Percentiles rank a stretch among this genome's conserved stretches.
Evolutionary conservation across 2,113 vertebrate genomes (phyloP).

Genomic region (Eulemur rufifrons): DNA sequence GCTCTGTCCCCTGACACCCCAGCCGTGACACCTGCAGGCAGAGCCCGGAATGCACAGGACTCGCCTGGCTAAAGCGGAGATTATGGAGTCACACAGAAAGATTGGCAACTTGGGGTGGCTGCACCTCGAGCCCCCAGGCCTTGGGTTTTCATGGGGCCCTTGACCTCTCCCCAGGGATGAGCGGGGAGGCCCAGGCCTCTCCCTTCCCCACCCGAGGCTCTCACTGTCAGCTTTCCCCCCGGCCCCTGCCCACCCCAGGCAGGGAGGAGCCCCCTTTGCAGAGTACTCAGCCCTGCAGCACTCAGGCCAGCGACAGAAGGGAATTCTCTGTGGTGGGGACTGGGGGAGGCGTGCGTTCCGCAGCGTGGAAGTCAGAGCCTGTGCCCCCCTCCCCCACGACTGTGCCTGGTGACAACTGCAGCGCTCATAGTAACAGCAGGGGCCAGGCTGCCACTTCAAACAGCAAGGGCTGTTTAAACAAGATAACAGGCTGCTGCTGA

Average conservation of each 20-base stretch:
- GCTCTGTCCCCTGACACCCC: not conserved
- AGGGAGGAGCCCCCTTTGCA: not conserved
- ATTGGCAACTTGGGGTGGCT: not conserved
- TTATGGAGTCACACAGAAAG: not conserved
- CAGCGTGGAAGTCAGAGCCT: not conserved
- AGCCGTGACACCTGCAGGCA: not conserved
- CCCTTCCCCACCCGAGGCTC: too few relatives aligned
- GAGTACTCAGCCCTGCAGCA: not conserved
- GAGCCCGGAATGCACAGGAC: not conserved
- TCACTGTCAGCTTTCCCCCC: not conserved
- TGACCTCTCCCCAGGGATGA: not conserved
- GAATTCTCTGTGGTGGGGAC: not conserved
- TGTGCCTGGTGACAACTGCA: conserved; percentile 16
- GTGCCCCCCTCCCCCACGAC: too few relatives aligned
- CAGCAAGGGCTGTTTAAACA: conserved; percentile 69
- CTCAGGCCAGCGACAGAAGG: not conserved
- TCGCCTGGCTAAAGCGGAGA: not conserved
- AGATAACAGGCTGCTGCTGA: conserved; percentile 61
- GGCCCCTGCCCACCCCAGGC: too few relatives aligned
- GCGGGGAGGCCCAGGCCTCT: not conserved
- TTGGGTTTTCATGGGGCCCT: not conserved
- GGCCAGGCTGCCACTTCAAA: conserved; percentile 46
- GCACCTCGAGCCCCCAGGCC: not conserved
- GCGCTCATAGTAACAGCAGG: conserved; percentile 31
- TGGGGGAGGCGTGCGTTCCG: not conserved